phyloP scores from a whole-genome alignment of 2,113 vertebrate genomes.

The Ceratotherium simum region DNA sequence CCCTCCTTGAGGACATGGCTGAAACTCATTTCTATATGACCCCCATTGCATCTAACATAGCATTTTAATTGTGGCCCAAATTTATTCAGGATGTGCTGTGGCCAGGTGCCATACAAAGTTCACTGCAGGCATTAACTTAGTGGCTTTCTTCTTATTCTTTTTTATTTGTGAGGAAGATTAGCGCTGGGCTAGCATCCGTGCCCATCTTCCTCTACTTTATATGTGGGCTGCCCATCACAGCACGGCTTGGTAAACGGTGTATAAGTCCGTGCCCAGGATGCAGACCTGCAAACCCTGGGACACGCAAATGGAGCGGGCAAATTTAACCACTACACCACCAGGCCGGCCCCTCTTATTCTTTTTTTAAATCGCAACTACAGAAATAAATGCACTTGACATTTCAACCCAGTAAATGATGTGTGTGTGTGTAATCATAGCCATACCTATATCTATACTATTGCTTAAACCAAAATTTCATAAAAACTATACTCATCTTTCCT shows the following conservation, averaged over 20 bases:
- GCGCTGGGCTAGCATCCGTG: no score
- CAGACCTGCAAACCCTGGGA: no score
- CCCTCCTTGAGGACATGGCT: neutral
- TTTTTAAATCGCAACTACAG: neutral
- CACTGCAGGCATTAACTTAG: neutral
- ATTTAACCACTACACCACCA: no score
- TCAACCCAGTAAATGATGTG: neutral
- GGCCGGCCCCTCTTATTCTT: neutral
- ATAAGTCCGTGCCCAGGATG: no score
- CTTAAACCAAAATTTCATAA: neutral
- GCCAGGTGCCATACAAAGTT: neutral
- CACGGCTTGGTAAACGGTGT: no score
- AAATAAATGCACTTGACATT: neutral
- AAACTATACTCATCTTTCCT: neutral
- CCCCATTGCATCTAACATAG: no score
- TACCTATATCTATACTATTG: neutral
- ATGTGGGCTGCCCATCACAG: no score
- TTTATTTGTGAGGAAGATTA: no score
- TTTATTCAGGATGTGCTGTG: neutral
- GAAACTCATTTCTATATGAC: rapidly evolving
- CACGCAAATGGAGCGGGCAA: no score
- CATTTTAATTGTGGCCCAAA: neutral
- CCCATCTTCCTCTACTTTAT: no score
- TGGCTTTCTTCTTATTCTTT: neutral
- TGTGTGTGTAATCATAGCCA: rapidly evolving